Conservation (phyloP, 2,888 invertebrate species). For the Chrysotoxum bicinctum region DNA sequence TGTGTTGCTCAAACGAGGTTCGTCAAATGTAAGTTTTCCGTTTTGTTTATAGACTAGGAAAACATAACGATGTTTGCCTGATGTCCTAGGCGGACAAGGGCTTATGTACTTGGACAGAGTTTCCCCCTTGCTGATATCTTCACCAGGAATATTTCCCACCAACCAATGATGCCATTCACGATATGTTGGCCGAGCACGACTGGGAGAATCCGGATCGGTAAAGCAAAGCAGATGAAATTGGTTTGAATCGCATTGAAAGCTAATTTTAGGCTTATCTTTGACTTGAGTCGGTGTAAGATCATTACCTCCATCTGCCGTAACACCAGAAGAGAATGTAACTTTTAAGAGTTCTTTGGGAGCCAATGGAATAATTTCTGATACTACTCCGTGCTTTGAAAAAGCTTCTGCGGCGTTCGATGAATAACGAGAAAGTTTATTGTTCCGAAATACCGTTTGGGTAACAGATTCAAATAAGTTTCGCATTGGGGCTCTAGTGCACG, state of each 20-base stretch:
- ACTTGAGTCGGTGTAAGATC: constrained; percentile 87
- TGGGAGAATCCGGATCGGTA: constrained; percentile 93
- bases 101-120: constrained; percentile 90
- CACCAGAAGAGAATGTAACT: constrained; percentile 78
- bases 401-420: constrained; percentile 79
- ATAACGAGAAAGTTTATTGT: neutral
- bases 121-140: constrained; percentile 87
- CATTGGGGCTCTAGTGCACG: neutral
- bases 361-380: constrained; percentile 76
- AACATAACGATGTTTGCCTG: constrained; percentile 90
- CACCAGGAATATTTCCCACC: constrained; percentile 92
- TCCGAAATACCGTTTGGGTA: neutral
- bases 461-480: neutral
- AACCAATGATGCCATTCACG: constrained; percentile 97
- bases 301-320: constrained; percentile 84
- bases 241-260: constrained; percentile 78
- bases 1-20: constrained; percentile 78
- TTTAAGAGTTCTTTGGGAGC: constrained; percentile 79
- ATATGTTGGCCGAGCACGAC: constrained; percentile 88
- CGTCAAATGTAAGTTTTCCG: constrained; percentile 83
- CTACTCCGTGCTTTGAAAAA: constrained; percentile 80
- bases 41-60: constrained; percentile 89
- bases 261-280: constrained; percentile 77
- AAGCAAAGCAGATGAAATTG: constrained; percentile 77
- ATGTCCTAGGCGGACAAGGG: constrained; percentile 90